Conservation (phyloP, 2,888 invertebrate genomes). For the Catocala sponsa region DNA sequence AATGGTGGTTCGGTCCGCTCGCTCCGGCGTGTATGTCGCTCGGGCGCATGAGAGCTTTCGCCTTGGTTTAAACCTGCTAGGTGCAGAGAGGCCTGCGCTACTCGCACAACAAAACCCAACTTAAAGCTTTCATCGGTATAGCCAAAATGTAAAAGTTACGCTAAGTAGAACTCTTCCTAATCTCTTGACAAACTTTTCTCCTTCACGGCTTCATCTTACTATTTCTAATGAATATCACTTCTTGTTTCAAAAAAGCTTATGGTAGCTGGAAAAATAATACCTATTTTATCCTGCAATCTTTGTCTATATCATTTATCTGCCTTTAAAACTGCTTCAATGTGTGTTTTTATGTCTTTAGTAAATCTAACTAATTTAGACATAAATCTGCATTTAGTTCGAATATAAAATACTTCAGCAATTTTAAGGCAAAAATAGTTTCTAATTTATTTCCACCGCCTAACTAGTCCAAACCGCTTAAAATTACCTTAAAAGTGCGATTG, state of each 20-base stretch:
- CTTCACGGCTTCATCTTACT: conserved; percentile 22
- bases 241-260: conserved; percentile 23
- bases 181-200: conserved; percentile 65
- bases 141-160: conserved; percentile 76
- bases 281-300: too few relatives aligned
- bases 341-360: too few relatives aligned
- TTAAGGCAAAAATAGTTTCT: too few relatives aligned
- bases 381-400: too few relatives aligned
- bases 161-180: conserved; percentile 74
- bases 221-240: conserved; percentile 29
- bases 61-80: conserved; percentile 64
- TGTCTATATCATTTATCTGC: too few relatives aligned
- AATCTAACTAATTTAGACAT: too few relatives aligned
- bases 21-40: conserved; percentile 73
- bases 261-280: conserved; percentile 2
- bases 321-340: too few relatives aligned
- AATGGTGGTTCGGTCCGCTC: conserved; percentile 62
- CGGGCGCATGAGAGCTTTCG: conserved; percentile 78
- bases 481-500: too few relatives aligned
- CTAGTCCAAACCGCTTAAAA: too few relatives aligned
- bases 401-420: too few relatives aligned
- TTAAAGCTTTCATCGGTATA: conserved; percentile 75
- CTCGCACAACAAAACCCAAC: conserved; percentile 61
- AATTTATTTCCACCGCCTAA: too few relatives aligned
- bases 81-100: conserved; percentile 61